phyloP scores from a whole-genome alignment of 1,140 invertebrate genomes.

The Apolygus lucorum region DNA sequence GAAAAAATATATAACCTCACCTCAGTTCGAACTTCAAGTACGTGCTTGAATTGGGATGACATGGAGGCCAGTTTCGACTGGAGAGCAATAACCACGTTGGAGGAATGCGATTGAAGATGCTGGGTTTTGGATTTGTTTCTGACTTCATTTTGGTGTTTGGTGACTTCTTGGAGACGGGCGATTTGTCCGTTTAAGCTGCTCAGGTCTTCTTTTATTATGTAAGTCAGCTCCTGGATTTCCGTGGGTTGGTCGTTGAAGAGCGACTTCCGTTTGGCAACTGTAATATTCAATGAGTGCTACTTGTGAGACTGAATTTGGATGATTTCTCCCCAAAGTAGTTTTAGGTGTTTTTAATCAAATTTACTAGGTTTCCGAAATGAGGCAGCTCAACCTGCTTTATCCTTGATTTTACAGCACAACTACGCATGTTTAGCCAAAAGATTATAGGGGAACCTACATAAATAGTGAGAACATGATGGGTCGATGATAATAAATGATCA shows the following conservation, averaged over 20 bases:
- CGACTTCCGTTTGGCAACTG: slow-evolving; percentile 94
- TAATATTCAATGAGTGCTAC: too few species aligned
- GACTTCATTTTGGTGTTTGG: slow-evolving; percentile 53
- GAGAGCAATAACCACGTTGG: slow-evolving; percentile 84
- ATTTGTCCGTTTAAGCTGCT: slow-evolving; percentile 94
- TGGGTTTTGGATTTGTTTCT: slow-evolving; percentile 49
- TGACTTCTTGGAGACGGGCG: slow-evolving; percentile 71
- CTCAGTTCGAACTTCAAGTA: slow-evolving; percentile 73
- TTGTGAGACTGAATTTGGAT: too few species aligned
- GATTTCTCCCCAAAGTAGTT: too few species aligned
- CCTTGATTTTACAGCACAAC: too few species aligned
- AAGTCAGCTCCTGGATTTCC: slow-evolving; percentile 96
- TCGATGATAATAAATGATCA: too few species aligned
- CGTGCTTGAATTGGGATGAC: slow-evolving; percentile 92
- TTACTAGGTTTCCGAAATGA: too few species aligned
- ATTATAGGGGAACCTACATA: too few species aligned
- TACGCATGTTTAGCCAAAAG: too few species aligned
- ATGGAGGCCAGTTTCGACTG: slow-evolving; percentile 94
- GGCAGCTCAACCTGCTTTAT: too few species aligned
- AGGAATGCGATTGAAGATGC: slow-evolving; percentile 89
- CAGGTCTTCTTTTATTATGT: slow-evolving; percentile 95
- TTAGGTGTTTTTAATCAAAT: too few species aligned
- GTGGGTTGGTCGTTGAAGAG: slow-evolving; percentile 91
- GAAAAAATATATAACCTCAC: slow-evolving; percentile 40
- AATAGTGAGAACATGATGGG: too few species aligned